Evolutionary conservation across 35 echinoderm and acorn worm genomes (phyloP).

Genomic region (Lytechinus variegatus): DNA sequence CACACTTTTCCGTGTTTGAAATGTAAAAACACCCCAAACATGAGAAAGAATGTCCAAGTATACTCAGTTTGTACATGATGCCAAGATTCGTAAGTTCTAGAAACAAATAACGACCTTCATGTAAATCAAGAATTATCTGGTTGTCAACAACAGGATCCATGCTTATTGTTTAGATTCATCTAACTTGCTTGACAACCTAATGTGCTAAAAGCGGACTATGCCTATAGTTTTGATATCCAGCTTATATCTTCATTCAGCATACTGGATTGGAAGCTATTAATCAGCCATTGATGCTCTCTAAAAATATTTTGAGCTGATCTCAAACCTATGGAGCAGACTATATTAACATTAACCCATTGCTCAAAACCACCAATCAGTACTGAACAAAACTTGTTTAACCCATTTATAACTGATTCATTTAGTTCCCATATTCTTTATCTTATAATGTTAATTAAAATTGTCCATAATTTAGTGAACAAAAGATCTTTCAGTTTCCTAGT

Average conservation of each 20-base stretch:
- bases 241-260: not conserved
- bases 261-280: not conserved
- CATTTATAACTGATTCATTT: no score
- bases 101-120: not conserved
- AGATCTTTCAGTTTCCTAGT: not conserved
- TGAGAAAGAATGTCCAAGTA: not conserved
- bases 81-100: not conserved
- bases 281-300: not conserved
- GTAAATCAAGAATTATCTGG: not conserved
- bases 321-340: not conserved
- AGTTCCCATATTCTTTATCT: no score
- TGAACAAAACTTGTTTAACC: not conserved
- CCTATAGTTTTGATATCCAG: not conserved
- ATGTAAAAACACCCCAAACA: not conserved
- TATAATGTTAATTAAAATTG: not conserved
- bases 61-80: not conserved
- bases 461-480: not conserved
- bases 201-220: not conserved
- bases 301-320: not conserved
- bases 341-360: not conserved
- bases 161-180: not conserved
- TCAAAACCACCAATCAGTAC: not conserved
- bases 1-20: not conserved
- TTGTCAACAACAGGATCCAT: not conserved
- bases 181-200: not conserved